Base-by-base conservation (phyloP, 2,113 vertebrate genomes). In the Notarius quadriscutis region DNA sequence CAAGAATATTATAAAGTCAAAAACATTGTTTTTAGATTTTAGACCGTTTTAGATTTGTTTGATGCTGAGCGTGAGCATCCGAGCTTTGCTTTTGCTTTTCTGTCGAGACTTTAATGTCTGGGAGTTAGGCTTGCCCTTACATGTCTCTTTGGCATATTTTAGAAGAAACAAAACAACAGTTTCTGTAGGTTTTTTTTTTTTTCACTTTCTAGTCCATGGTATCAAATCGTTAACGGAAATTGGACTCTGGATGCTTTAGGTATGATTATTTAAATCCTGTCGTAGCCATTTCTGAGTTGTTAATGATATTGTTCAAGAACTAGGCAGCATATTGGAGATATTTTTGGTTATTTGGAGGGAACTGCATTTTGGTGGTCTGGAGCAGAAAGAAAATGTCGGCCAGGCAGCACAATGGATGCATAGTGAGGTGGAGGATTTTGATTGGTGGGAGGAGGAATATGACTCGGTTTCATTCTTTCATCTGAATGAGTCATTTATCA, bases 361-460 rank as follows among this genome's bases (percentile, higher is more conserved):
- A 67, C 15, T 60, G 65, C 80, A 81, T 88, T 87, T 15, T 79
- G 65, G 79, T 88, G 88, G 77, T 86, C 88, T 84, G 91, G 92
- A 92, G 92, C 89, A 90, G 92, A 94, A 93, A 95, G 93, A 94
- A 94, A 93, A 94, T 93, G 94, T 94, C 92, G 88, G 90, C 92
- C 67, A 20, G 85, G 60, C 88, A 80, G 91, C 71, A 88, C 79
- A 82, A 92, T 86, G 91, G 89, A 92, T 87, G 90, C 92, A 92
- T 92, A 91, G 93, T 91, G 93, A 95, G 94, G 94, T 96, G 95
- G 95, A 95, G 57, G 92, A 53, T 90, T 92, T 93, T 95, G 94
- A 96, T 96, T 96, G 95, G 95, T 93, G 90, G 93, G 92, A 87
- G 87, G 90, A 87, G 92, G 87, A 90, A 94, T 92, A 93, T 94